Evolutionary conservation across 1,140 invertebrate genomes (phyloP).

Genomic region (Drosophila triauraria): DNA sequence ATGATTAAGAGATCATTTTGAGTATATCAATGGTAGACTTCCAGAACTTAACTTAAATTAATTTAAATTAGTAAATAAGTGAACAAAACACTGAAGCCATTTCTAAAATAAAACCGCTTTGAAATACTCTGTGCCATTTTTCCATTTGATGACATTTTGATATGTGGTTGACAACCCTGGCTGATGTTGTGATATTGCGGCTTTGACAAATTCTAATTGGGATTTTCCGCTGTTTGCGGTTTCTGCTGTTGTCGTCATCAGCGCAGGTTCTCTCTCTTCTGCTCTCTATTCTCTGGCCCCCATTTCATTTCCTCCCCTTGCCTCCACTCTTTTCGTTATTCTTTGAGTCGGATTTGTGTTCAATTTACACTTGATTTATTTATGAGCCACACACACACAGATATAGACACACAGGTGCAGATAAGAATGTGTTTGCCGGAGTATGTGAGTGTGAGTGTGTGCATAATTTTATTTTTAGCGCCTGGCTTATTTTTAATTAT

Average conservation of each 20-base stretch:
- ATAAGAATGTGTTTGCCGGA: slow-evolving; percentile 8
- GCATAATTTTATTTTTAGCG: slow-evolving; percentile 66
- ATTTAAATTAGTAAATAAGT: no score
- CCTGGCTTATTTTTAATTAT: slow-evolving; percentile 72
- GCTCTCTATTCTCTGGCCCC: slow-evolving; percentile 7
- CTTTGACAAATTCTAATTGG: slow-evolving; percentile 63
- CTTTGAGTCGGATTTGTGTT: slow-evolving; percentile 52
- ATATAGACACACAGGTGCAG: slow-evolving; percentile 17
- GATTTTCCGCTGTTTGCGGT: slow-evolving; percentile 61
- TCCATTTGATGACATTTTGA: not conserved
- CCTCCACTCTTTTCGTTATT: slow-evolving; percentile 4
- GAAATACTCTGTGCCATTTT: no score
- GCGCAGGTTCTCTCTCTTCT: slow-evolving; percentile 15
- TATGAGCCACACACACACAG: slow-evolving; percentile 26
- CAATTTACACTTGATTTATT: slow-evolving; percentile 71
- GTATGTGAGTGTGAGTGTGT: slow-evolving; percentile 28
- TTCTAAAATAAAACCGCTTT: no score
- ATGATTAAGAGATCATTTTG: no score
- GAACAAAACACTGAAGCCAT: no score
- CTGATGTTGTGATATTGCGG: slow-evolving; percentile 24
- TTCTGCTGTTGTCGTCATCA: slow-evolving; percentile 30
- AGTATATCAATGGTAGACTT: no score
- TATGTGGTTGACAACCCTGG: slow-evolving; percentile 19
- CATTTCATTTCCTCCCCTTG: slow-evolving; percentile 4
- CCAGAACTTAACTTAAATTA: no score